Base-by-base conservation (phyloP, 2,888 invertebrate genomes). In the Sympetrum striolatum region DNA sequence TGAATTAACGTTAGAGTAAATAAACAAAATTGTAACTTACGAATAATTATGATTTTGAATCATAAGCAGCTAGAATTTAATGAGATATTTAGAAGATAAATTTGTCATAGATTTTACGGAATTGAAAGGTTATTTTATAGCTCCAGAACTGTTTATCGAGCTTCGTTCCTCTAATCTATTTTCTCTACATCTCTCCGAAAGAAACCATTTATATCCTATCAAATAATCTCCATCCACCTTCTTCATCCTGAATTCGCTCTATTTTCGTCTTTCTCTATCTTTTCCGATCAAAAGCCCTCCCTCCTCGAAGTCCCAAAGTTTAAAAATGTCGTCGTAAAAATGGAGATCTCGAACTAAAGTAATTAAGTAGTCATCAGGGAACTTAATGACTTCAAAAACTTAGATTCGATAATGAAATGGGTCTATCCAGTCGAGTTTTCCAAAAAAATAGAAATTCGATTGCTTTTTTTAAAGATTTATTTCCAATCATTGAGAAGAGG, bases 291-390 rank as follows among this genome's bases (percentile, higher is more conserved):
- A 25, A 73, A 73, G 3, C 31, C 73, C 31, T 73, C 22, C 73
- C 73, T 31, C 31, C 12, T 31, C 12, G 12, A 31, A 12, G 58
- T 14, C 35, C 31, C 35, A 48, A 58, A 22, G 15, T 53, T 31
- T 58, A 58, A 35, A 25, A 82, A 82, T 53, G 18, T 35, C 18
- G 31, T 22, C 6, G 10, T 35, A 82, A 82, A 82, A 81, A 44
- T 10, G 48, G 44, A 48, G 48, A n/a, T 48, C 8, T 48, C 58
- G 82, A 82, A 82, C 82, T 82, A 82, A 82, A 82, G 82, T 35
- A 82, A 82, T 82, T 82, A 82, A 82, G 82, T 58, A 82, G 82
- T 82, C 82, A 82, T 82, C 82, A 82, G 60, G 82, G 53, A 82
- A 35, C 82, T 53, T 82, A 82, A 82, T 58, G 82, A 82, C 82